Conservation (phyloP, 1,140 invertebrate genomes). For the Drosophila punjabiensis region DNA sequence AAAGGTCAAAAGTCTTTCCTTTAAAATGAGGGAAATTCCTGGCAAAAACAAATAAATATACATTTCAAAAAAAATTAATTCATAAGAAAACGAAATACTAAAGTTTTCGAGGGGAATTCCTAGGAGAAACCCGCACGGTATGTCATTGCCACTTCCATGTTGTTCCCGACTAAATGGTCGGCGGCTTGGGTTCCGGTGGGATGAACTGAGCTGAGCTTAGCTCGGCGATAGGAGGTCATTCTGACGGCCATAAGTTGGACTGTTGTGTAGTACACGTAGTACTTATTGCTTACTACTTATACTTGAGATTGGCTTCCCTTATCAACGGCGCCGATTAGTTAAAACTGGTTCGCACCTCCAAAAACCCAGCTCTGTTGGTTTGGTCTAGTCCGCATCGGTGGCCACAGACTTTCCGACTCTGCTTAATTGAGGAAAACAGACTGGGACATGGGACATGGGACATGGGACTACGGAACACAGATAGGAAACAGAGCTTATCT, state of each 20-base stretch:
- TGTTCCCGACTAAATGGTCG: neutral
- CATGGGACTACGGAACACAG: neutral
- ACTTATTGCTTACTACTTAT: constrained; percentile 22
- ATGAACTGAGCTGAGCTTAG: constrained; percentile 1
- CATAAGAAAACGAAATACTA: neutral
- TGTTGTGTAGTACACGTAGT: constrained; percentile 10
- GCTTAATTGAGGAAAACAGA: constrained; percentile 38
- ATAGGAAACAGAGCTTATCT: constrained; percentile 45
- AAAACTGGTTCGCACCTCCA: constrained; percentile 70
- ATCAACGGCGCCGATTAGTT: constrained; percentile 65
- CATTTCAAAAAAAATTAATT: neutral
- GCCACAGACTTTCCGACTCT: constrained; percentile 19
- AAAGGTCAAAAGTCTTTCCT: too few species aligned
- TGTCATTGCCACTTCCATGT: constrained; percentile 12
- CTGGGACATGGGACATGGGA: constrained; percentile 3
- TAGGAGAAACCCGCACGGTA: neutral
- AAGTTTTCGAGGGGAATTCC: constrained; percentile 1
- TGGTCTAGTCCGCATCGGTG: constrained; percentile 51
- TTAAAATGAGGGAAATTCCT: too few species aligned
- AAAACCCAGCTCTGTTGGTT: constrained; percentile 72
- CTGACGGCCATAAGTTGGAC: constrained; percentile 19
- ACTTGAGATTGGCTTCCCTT: constrained; percentile 33
- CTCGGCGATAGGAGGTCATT: constrained; percentile 32
- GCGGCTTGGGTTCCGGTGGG: constrained; percentile 39
- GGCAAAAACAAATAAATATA: too few species aligned